Percentiles rank a stretch among this genome's conserved stretches.
Conservation (phyloP, 2,888 invertebrate genomes). For the Pseudococcus viburni region DNA sequence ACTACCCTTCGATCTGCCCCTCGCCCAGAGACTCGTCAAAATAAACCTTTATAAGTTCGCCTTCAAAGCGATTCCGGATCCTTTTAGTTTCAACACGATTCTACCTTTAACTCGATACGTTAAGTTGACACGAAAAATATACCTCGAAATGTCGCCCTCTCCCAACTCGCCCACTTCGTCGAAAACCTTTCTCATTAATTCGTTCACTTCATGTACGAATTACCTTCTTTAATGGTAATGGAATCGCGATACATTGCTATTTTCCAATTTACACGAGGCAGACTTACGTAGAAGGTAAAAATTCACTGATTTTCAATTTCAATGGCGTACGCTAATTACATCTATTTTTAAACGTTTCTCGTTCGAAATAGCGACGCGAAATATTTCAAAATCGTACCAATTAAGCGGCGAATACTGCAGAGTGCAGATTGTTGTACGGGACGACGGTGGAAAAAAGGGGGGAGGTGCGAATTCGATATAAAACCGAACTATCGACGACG, state of each 20-base stretch:
- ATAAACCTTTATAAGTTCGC: conserved; percentile 14
- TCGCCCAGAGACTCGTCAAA: neutral
- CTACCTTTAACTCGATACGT: conserved; percentile 38
- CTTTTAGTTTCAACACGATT: conserved; percentile 49
- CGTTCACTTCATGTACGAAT: neutral
- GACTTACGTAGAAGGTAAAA: neutral
- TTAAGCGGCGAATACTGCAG: neutral
- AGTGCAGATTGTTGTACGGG: too few species aligned
- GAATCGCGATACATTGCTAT: neutral
- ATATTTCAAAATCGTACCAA: neutral
- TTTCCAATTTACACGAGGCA: conserved; percentile 1
- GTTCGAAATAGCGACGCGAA: neutral
- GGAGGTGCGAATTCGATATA: neutral
- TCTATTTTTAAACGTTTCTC: neutral
- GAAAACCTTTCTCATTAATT: conserved; percentile 36
- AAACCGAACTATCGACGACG: neutral
- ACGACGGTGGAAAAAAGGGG: too few species aligned
- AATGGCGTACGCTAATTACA: neutral
- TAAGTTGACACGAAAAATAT: conserved; percentile 40
- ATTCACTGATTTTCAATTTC: neutral
- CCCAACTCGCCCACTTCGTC: neutral
- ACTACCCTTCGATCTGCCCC: neutral
- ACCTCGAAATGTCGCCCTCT: conserved; percentile 10
- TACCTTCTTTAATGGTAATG: conserved; percentile 4
- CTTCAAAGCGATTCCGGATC: conserved; percentile 20